Percentiles rank a stretch among this genome's conserved stretches.
phyloP scores from a whole-genome alignment of 64 coral and sea anemone species.

The Actinia equina region DNA sequence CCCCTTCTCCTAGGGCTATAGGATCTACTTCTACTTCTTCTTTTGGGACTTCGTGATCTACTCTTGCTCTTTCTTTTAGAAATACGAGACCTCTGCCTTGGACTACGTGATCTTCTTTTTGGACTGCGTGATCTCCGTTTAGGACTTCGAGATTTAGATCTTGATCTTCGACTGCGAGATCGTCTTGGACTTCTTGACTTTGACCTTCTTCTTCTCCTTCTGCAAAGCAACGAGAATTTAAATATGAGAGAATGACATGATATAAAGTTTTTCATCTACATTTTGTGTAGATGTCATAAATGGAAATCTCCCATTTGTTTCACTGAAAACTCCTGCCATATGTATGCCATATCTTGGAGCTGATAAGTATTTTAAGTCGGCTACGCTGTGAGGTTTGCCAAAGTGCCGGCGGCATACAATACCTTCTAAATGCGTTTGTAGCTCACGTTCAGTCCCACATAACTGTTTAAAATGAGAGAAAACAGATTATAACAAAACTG shows the following conservation, averaged over 20 bases:
- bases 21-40: constrained; percentile 35
- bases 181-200: background rate
- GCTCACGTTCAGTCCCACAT: constrained; percentile 95
- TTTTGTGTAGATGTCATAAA: background rate
- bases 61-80: constrained; percentile 46
- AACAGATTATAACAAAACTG: constrained; percentile 93
- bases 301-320: background rate
- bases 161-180: constrained; percentile 23
- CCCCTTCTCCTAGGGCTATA: background rate
- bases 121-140: constrained; percentile 26
- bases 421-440: constrained; percentile 92
- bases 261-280: background rate
- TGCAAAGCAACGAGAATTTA: constrained; percentile 12
- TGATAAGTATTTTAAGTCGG: background rate
- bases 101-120: constrained; percentile 29
- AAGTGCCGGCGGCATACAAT: constrained; percentile 69
- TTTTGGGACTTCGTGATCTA: constrained; percentile 41
- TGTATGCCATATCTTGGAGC: background rate
- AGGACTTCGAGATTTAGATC: constrained; percentile 26
- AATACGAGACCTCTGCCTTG: background rate
- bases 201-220: constrained; percentile 8
- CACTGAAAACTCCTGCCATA: background rate
- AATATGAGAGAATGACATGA: background rate
- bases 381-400: background rate
- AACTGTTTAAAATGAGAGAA: constrained; percentile 99